These are phyloP conservation scores for Parauchenoglanis ngamensis DNA, from an alignment of 2,797 vertebrate species.

Conservation along the genomic window DNA sequence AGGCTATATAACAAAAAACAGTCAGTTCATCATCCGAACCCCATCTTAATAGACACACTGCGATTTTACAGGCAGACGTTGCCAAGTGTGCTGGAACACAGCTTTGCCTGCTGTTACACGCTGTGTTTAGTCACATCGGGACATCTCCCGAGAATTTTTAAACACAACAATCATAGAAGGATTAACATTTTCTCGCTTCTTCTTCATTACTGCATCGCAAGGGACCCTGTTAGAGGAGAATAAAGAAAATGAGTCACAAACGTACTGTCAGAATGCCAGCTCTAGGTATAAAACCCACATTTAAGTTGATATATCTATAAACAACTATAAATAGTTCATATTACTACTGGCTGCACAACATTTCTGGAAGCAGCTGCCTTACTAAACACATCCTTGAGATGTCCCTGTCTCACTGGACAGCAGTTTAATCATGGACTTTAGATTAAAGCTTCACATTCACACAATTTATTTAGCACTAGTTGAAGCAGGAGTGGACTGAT, in stretches of 20 bases:
- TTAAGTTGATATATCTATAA: neutral
- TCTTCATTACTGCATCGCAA: neutral
- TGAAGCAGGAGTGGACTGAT: neutral
- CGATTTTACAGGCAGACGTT: neutral
- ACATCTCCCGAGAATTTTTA: neutral
- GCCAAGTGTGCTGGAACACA: neutral
- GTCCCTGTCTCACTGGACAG: neutral
- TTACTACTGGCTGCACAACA: neutral
- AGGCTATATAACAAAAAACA: neutral
- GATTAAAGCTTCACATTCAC: neutral
- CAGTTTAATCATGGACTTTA: neutral
- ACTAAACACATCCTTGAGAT: neutral
- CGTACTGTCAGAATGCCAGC: neutral
- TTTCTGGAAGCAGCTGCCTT: neutral
- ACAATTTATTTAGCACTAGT: neutral
- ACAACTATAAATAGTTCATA: neutral
- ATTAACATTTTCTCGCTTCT: neutral
- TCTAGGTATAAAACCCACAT: neutral
- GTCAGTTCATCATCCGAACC: neutral
- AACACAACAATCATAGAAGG: neutral
- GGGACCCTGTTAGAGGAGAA: neutral
- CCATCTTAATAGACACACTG: neutral
- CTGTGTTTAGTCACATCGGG: neutral
- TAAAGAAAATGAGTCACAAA: neutral
- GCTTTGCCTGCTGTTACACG: neutral